Percentiles rank a stretch among this genome's conserved stretches.
phyloP scores from a whole-genome alignment of 2,797 vertebrate species.

The Pteronotus mesoamericanus region DNA sequence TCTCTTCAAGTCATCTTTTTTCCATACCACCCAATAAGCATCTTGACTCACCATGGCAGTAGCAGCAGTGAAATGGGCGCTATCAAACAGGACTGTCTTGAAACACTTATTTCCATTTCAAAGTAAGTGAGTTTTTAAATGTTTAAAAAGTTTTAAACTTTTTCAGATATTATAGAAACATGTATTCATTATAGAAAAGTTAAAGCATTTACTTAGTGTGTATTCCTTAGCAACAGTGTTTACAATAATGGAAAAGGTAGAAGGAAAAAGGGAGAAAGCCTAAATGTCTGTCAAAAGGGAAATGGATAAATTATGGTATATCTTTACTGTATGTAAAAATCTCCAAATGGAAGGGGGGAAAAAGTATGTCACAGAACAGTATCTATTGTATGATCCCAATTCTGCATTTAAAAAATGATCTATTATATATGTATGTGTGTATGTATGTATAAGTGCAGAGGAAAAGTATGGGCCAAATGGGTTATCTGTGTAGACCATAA shows the following conservation, averaged over 20 bases:
- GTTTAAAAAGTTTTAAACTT: neutral
- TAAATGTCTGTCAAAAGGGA: neutral
- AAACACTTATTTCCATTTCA: constrained; percentile 49
- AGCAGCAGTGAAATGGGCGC: constrained; percentile 11
- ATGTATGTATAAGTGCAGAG: neutral
- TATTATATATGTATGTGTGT: neutral
- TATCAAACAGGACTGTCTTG: neutral
- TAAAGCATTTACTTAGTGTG: neutral
- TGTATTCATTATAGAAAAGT: neutral
- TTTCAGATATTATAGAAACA: neutral
- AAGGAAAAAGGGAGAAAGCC: neutral
- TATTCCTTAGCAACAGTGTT: neutral
- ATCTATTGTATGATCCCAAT: neutral
- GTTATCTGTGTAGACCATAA: neutral
- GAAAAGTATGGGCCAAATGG: neutral
- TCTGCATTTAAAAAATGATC: neutral
- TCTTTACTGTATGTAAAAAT: neutral
- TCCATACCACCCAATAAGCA: neutral
- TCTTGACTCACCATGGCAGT: constrained; percentile 55
- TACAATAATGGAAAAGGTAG: neutral
- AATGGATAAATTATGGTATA: neutral
- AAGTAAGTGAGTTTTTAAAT: constrained; percentile 73
- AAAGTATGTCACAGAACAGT: neutral
- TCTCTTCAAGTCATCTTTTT: neutral
- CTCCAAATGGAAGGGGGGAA: neutral